Base-by-base conservation (phyloP, 1,140 invertebrate genomes). In the Hirudo medicinalis region DNA sequence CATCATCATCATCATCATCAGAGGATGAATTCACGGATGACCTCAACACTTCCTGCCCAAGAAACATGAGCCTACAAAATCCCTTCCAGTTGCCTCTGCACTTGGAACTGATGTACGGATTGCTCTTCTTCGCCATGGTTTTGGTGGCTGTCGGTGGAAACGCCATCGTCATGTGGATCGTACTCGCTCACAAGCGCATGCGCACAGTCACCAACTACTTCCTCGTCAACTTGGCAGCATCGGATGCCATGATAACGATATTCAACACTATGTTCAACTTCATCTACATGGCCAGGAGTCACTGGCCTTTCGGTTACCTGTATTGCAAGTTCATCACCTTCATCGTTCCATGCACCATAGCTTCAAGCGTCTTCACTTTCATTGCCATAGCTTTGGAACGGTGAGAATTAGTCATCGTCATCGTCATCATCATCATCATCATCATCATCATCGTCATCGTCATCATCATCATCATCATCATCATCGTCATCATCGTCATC, bases 141-240 rank as follows among this genome's bases (percentile, higher is more conserved):
- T 85, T 90, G 71, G 89, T 94, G 57, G 90, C 92, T n/a, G 90
- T 91, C 17, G 88, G 90, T 43, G 91, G 93, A 0, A 97, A 97
- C 81, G 82, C 94, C 53, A 92, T 95, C 75, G 92, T 96, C 63
- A 92, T 97, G 75, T 94, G 91, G 90, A 95, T 95, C 74, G 92
- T 95, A 3, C 79, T 94, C 54, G 89, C 90, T 20, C 84, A 85
- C 82, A 87, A 90, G 73, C 84, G 91, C 71, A 96, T 96, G 93
- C 82, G 92, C 66, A 94, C 92, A 0, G 91, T 95, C 4, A 96
- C 93, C 67, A 97, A 96, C 83, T 95, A 95, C 79, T 94, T 96
- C 80, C 83, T 97, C 66, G 89, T 95, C n/a, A 97, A 97, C 79
- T 82, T 96, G 63, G 92, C 91, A 72, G 87, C 92, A 27, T 92